Evolutionary conservation across 2,113 vertebrate genomes (phyloP).

Genomic region (Lota lota): DNA sequence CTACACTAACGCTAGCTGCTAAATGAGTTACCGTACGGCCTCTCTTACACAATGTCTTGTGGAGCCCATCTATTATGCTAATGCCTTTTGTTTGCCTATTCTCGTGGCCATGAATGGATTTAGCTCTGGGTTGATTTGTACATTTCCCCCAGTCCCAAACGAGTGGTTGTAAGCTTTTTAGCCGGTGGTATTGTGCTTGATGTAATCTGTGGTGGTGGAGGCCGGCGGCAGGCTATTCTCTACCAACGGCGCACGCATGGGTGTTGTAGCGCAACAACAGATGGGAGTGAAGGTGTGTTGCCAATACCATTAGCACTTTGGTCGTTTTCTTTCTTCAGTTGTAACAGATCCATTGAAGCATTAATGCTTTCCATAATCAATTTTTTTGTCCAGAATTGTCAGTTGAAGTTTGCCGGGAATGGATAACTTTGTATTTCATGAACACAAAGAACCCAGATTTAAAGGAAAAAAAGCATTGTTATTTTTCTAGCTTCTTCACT

Average conservation of each 20-base stretch:
- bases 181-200: slow-evolving; percentile 45
- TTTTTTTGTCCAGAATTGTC: slow-evolving; percentile 18
- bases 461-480: slow-evolving; percentile 13
- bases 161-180: slow-evolving; percentile 54
- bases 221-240: slow-evolving; percentile 35
- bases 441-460: slow-evolving; percentile 22
- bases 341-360: neutral
- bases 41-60: slow-evolving; percentile 5
- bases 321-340: slow-evolving; percentile 17
- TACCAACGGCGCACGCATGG: slow-evolving; percentile 11
- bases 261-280: too few species aligned
- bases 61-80: slow-evolving; percentile 23
- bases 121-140: slow-evolving; percentile 21
- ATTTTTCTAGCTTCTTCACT: slow-evolving; percentile 7
- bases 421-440: slow-evolving; percentile 35
- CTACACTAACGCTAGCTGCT: too few species aligned
- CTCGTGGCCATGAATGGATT: slow-evolving; percentile 17
- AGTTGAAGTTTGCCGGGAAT: slow-evolving; percentile 11
- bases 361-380: slow-evolving; percentile 34
- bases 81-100: slow-evolving; percentile 35
- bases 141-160: slow-evolving; percentile 26
- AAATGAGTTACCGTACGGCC: too few species aligned
- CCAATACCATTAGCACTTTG: too few species aligned
- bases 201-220: slow-evolving; percentile 27
- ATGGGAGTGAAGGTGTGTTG: too few species aligned